Base-by-base conservation (phyloP, 1,140 invertebrate genomes). In the Ceratosolen solmsi region DNA sequence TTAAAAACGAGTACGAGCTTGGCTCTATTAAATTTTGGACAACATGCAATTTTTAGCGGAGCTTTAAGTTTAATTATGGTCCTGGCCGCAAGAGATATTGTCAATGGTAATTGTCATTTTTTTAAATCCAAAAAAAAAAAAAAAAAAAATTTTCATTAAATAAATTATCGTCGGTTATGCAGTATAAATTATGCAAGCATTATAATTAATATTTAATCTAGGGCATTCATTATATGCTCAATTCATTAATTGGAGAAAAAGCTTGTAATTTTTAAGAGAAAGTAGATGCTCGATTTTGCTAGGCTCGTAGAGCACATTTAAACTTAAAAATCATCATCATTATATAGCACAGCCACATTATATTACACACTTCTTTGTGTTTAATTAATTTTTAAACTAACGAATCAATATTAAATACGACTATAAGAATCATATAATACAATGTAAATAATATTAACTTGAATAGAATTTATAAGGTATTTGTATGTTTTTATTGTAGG, bases 1-100 rank as follows among this genome's bases (percentile, higher is more conserved):
- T 93, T 99, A 33, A 99, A 99, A 92, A 99, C 98, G 0, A 97
- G 95, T 70, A 96, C 96, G 0, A 99, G 97, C 90, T 93, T 99
- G 83, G 98, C 99, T 0, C 82, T 96, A 75, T 92, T 99, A 2
- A 99, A 99, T 93, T 99, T 99, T 92, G 98, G 98, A n/a, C 99
- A 99, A 90, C 98, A 99, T 92, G 96, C 96, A 0, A 99, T 99
- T 85, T 99, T 99, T 90, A 99, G 97, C 90, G 94, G 93, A 15
- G 98, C 98, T 17, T 92, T 99, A 4, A 96, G 97, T 85, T 92
- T 95, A 27, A 98, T 99, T 80, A 99, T 99, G 99, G 92, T 98
- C 54, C 90, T 99, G 88, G 96, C 98, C 20, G 96, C 97, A 38
- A 93, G 96, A 82, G 94, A 98, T 90, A 99, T 99, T 84, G 92